phyloP scores from a whole-genome alignment of 2,888 invertebrate species.

The Machimus rusticus region DNA sequence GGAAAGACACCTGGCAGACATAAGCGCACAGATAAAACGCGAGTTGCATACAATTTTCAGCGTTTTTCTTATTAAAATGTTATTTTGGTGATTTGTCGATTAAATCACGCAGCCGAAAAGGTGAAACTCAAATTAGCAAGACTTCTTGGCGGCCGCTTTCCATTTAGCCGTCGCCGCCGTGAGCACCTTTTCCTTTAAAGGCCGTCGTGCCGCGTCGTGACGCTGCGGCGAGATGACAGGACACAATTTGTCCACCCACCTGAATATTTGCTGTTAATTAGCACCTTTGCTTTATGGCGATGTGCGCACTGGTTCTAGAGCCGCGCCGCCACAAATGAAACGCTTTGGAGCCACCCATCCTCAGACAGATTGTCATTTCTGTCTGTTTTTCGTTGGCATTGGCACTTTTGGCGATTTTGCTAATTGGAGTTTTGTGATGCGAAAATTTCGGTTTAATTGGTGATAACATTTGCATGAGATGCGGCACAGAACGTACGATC shows the following conservation, averaged over 20 bases:
- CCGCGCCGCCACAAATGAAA: neutral
- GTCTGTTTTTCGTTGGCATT: neutral
- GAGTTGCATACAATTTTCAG: conserved; percentile 23
- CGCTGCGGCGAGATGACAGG: neutral
- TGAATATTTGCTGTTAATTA: neutral
- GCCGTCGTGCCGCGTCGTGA: neutral
- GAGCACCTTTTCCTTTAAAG: neutral
- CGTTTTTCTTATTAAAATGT: neutral
- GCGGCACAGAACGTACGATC: neutral
- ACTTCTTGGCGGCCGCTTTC: neutral
- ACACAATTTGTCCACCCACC: neutral
- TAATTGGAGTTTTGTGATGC: neutral
- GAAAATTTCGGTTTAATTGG: neutral
- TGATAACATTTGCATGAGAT: neutral
- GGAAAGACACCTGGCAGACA: neutral
- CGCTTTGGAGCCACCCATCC: neutral
- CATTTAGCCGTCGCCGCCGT: neutral
- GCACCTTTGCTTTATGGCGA: neutral
- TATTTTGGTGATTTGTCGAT: neutral
- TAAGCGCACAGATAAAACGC: neutral
- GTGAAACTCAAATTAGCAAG: neutral
- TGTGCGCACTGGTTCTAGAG: neutral
- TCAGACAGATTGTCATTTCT: neutral
- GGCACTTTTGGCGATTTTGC: neutral
- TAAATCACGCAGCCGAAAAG: neutral